Evolutionary conservation across 2,888 invertebrate genomes (phyloP), one percentile per base, ranked within the genome.

Genomic region (Drosophila birchii): DNA sequence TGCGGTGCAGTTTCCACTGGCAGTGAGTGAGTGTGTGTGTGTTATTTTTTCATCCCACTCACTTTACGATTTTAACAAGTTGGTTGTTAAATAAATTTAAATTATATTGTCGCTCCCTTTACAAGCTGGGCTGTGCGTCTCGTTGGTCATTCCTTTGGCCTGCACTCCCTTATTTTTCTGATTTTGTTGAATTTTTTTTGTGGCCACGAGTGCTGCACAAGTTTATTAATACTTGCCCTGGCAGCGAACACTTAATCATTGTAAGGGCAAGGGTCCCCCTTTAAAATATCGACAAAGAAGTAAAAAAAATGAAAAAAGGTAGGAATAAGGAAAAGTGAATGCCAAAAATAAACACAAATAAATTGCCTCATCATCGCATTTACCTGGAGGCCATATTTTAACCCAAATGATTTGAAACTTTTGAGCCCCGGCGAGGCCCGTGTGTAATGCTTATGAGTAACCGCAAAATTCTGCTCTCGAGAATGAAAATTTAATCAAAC

Each of bases 21-120:
- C 51, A 20, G 59, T 58, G 18, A 38, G 34, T 44, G 45, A 45
- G 49, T 43, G 54, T 60, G 49, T 43, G 55, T 56, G 8, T 18
- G 14, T 34, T 39, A 29, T 23, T 18, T 63, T 55, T 59, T 41
- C 38, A 41, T 47, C 41, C 56, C 70, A 49, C 70, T 23, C 36
- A 20, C 36, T 81, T 84, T 86, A 80, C 70, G 81, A 76, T 81
- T 81, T 88, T 79, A 75, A 86, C 89, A 84, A 86, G 89, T 88
- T 78, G 87, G 80, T 73, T 78, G 78, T 87, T 87, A 89, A 89
- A 89, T 86, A 89, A 89, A 89, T 81, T 89, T 80, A 87, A 89
- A 85, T 89, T 89, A 88, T 75, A 49, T 67, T 78, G 77, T 78
- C 73, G 66, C 69, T 80, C 72, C 83, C 75, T 75, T 78, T 44